Evolutionary conservation across 2,113 vertebrate genomes (phyloP).

Genomic region (Alethe castanea): DNA sequence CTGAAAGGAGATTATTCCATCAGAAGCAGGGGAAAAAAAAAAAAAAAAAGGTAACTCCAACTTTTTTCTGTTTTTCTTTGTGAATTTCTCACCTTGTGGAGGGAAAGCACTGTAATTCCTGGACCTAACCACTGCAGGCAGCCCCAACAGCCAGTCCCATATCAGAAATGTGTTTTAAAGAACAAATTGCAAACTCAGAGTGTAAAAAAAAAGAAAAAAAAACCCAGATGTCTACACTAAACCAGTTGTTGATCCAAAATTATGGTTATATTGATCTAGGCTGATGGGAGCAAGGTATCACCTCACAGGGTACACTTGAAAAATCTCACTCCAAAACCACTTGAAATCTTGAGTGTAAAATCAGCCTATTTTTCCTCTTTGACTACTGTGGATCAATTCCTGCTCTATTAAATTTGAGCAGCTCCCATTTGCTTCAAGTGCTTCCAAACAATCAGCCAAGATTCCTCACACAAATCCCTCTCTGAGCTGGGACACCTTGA

Average conservation of each 20-base stretch:
- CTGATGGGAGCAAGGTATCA: not conserved
- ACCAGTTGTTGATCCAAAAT: not conserved
- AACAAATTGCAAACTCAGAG: not conserved
- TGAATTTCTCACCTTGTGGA: not conserved
- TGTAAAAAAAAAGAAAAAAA: not conserved
- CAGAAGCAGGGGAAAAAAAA: not conserved
- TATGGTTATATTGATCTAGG: not conserved
- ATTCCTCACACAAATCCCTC: not conserved
- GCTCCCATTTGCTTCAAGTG: not conserved
- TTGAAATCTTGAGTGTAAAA: not conserved
- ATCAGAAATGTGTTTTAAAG: not conserved
- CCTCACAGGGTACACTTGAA: not conserved
- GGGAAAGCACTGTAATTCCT: not conserved
- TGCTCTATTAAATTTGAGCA: not conserved
- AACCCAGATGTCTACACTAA: not conserved
- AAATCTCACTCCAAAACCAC: fast-evolving
- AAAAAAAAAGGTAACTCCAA: not conserved
- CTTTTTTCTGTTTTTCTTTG: not conserved
- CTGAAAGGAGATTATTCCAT: not conserved
- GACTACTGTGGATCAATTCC: not conserved
- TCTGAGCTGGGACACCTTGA: not conserved
- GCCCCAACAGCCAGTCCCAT: not conserved
- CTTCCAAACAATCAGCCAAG: not conserved
- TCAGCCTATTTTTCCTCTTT: not conserved
- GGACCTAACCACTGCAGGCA: not conserved